Evolutionary conservation across 2,113 vertebrate genomes (phyloP).

Genomic region (Corythoichthys haematopterus): DNA sequence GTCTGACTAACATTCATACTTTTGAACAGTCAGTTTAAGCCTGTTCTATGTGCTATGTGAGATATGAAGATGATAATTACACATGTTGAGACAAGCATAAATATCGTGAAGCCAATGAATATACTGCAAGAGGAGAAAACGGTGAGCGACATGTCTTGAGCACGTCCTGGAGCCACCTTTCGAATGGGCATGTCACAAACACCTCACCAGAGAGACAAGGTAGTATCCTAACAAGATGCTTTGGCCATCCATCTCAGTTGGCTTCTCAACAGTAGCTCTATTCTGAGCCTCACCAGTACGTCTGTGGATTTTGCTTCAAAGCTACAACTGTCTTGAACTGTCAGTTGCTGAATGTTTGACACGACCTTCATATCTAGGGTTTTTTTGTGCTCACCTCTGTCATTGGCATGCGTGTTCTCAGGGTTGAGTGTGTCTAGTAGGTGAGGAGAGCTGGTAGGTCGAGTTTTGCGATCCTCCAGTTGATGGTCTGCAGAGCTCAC

Average conservation of each 20-base stretch:
- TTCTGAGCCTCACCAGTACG: too few relatives aligned
- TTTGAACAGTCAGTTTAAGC: slow-evolving; percentile 1
- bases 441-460: slow-evolving; percentile 79
- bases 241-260: too few relatives aligned
- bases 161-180: too few relatives aligned
- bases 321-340: neutral
- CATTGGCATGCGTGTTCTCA: slow-evolving; percentile 73
- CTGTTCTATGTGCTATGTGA: neutral
- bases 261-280: too few relatives aligned
- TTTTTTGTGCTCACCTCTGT: slow-evolving; percentile 54
- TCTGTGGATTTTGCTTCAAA: slow-evolving; percentile 1
- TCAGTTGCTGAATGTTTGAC: slow-evolving; percentile 15
- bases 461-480: slow-evolving; percentile 71
- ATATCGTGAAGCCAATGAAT: neutral
- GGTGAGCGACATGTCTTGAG: too few relatives aligned
- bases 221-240: too few relatives aligned
- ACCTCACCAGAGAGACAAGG: too few relatives aligned
- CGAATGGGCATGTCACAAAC: too few relatives aligned
- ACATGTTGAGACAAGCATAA: neutral
- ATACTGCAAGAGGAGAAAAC: too few relatives aligned
- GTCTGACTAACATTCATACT: slow-evolving; percentile 22
- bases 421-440: slow-evolving; percentile 84
- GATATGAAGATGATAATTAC: neutral
- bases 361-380: slow-evolving; percentile 20
- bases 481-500: slow-evolving; percentile 84